Evolutionary conservation across 1,140 invertebrate species (phyloP), one percentile per base, ranked within the genome.

Genomic region (Drosophila tropicalis): DNA sequence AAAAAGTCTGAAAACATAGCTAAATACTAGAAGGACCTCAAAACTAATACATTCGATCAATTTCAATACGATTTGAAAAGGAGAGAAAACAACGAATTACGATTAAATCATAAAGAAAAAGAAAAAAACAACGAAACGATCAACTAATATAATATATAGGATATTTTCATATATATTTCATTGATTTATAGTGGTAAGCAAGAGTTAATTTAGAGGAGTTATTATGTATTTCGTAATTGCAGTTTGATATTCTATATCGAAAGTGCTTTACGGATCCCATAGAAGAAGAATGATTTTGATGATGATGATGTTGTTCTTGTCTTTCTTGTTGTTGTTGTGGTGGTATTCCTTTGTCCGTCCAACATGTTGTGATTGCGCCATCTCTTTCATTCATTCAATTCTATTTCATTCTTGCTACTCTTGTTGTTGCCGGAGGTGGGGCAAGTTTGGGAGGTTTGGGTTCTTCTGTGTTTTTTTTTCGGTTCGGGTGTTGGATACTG

Each of bases 191-290:
- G 62, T 72, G 76, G 72, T 84, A 83, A 83, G 41, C 2, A 7
- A 47, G 44, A 9, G 15, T 17, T 19, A 32, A 56, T 67, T 67
- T 72, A 13, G 70, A 51, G 62, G 25, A 39, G 29, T 29, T 5
- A 2, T 5, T 29, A 5, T 29, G 29, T 68, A 82, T 82, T 83
- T 79, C 64, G 81, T 79, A 79, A 79, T 84, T 83, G 71, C 62
- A 79, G 54, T 55, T 51, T 19, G 19, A 47, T 51, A 22, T 54
- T 82, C 75, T 67, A 71, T 32, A 61, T 74, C 77, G 57, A 76
- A 81, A 67, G 0, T 29, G 29, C 41, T 10, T 12, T 12, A n/a
- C 36, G 10, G 36, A 39, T 5, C 36, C 9, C 7, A 10, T 9
- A 36, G 34, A 36, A 12, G 34, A 36, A 10, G 5, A 29, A 36